phyloP scores from a whole-genome alignment of 1,140 invertebrate species.

The Lepidurus arcticus region DNA sequence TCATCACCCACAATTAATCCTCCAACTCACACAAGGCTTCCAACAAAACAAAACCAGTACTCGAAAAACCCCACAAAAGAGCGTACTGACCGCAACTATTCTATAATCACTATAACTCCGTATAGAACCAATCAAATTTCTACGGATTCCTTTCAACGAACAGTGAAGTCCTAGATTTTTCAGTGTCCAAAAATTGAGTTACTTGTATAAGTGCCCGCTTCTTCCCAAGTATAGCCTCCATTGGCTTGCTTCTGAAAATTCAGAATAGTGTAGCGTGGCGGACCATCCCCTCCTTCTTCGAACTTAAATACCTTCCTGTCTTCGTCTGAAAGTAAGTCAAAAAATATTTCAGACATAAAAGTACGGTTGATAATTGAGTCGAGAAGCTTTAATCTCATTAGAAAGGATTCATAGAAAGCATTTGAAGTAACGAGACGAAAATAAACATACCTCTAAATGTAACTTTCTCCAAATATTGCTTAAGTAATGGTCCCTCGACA shows the following conservation, averaged over 20 bases:
- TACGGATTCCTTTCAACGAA: conserved; percentile 8
- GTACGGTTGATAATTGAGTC: neutral
- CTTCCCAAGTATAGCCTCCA: conserved; percentile 45
- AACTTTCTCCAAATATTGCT: conserved; percentile 48
- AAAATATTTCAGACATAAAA: neutral
- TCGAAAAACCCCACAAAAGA: neutral
- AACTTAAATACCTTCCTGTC: conserved; percentile 48
- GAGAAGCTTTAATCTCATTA: neutral
- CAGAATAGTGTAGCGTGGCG: conserved; percentile 52
- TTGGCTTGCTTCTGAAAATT: conserved; percentile 48
- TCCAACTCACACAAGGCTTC: conserved; percentile 14
- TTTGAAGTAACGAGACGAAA: neutral
- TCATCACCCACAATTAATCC: neutral
- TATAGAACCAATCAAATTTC: conserved; percentile 3
- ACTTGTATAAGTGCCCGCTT: conserved; percentile 52
- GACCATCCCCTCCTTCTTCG: conserved; percentile 47
- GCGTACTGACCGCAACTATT: neutral
- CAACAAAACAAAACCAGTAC: neutral
- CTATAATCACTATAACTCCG: conserved; percentile 9
- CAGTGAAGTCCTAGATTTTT: conserved; percentile 9
- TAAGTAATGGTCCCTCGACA: conserved; percentile 46
- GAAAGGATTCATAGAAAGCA: neutral
- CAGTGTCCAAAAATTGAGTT: conserved; percentile 39
- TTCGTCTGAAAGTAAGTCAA: conserved; percentile 45
- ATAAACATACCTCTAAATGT: conserved; percentile 48